A percentile compares a stretch with the other conserved stretches of the same genome.
These are phyloP conservation scores for Mesoclemmys tuberculata DNA, from an alignment of 2,113 vertebrate species.

Conservation along the genomic window DNA sequence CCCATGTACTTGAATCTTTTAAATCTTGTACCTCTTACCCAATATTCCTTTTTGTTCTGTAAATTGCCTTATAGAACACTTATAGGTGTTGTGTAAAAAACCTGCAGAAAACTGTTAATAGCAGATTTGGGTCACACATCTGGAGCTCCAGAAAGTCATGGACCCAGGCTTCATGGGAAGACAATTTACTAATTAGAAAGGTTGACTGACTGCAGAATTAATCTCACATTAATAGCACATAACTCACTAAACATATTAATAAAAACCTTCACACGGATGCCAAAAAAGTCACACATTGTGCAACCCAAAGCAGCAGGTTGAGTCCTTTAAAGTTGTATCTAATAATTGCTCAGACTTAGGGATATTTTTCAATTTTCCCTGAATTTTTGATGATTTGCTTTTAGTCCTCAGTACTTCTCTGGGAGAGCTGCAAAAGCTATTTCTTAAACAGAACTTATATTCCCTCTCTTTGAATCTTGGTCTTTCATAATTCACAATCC, in stretches of 20 bases:
- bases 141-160: rapidly evolving
- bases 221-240: rapidly evolving
- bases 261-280: not conserved
- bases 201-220: not conserved
- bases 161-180: not conserved
- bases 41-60: rapidly evolving
- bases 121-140: not conserved
- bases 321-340: not conserved
- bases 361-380: not conserved
- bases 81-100: not conserved
- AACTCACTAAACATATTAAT: not conserved
- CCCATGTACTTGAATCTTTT: not conserved
- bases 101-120: not conserved
- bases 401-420: not conserved
- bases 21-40: not conserved
- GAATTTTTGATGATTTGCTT: not conserved
- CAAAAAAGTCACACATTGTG: not conserved
- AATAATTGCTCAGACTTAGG: not conserved
- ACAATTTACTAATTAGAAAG: not conserved
- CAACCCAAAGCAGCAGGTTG: not conserved
- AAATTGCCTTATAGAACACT: not conserved
- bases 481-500: not conserved
- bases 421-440: not conserved
- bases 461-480: too few relatives aligned
- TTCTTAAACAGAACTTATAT: not conserved